Base-by-base conservation (phyloP, 2,113 vertebrate genomes). In the Sorex fumeus region DNA sequence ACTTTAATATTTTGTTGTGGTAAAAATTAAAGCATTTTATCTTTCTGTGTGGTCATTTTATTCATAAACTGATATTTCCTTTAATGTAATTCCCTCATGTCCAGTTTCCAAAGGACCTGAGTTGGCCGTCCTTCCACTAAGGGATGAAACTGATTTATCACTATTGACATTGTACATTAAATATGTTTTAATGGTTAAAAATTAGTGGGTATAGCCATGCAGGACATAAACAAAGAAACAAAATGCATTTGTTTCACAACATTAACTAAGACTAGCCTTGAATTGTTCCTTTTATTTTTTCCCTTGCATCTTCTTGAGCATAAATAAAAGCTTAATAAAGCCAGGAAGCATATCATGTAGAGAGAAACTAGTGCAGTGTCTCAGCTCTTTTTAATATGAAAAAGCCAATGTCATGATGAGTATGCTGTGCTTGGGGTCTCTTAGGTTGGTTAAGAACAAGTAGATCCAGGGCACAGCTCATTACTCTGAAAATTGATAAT, bases 401-500 rank as follows among this genome's bases (percentile, higher is more conserved):
- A 1, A 19, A 72, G 57, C 1, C 62, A 47, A 15, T 21, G 28
- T 30, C 18, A 21, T 53, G 77, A 77, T 77, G 72, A 62, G 15
- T 57, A 30, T 5, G 19, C 32, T 45, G 3, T n/a, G 18, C 21
- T 19, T 7, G 1, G 23, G 32, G 30, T 76, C 30, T 21, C 76
- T 53, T 11, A 30, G 34, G 81, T 34, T 83, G 60, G 30, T 72
- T 62, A 19, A 80, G 67, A 93, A 50, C 43, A 82, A 76, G 72
- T 25, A 60, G n/a, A 83, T 10, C 50, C 57, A 60, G 71, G 43
- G 50, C 34, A 60, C 34, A 27, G 60, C 57, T 95, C 75, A 71
- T 83, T 72, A 62, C 43, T 86, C 62, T 77, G 67, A 72, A 93
- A 89, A 77, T 12, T 45, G 60, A 28, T 74, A 81, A 78, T 57